phyloP scores from a whole-genome alignment of 2,113 vertebrate genomes.

The Lepidothrix coronata region DNA sequence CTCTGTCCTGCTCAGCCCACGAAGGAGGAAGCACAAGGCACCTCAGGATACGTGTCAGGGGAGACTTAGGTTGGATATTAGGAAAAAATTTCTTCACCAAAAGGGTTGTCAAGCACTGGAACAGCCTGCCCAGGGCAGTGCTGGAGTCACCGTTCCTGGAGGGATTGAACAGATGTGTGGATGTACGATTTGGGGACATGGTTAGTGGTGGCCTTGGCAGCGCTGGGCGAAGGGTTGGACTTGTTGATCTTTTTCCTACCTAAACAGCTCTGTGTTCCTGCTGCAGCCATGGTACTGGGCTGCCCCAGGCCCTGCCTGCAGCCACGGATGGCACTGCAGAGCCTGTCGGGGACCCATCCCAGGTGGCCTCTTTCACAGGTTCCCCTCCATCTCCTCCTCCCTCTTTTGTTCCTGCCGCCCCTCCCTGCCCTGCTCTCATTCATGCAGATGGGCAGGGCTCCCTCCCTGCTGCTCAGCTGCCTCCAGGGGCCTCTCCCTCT shows the following conservation, averaged over 20 bases:
- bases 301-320: not conserved
- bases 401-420: not conserved
- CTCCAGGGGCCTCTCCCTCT: not conserved
- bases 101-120: not conserved
- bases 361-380: fast-evolving
- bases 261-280: not conserved
- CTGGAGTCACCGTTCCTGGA: not conserved
- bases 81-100: not conserved
- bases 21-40: not conserved
- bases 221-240: not conserved
- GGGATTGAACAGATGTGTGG: not conserved
- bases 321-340: not conserved
- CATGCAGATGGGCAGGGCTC: not conserved
- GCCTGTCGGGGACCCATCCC: not conserved
- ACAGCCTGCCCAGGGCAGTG: not conserved
- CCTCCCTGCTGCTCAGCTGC: not conserved
- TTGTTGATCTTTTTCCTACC: not conserved
- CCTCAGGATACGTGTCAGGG: not conserved
- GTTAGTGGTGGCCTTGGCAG: not conserved
- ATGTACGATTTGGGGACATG: not conserved
- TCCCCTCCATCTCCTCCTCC: not conserved
- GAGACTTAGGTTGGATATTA: not conserved
- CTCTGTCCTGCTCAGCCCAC: fast-evolving
- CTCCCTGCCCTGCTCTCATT: not conserved
- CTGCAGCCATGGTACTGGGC: not conserved